phyloP scores from a whole-genome alignment of 2,113 vertebrate species.

The Ochotona curzoniae region DNA sequence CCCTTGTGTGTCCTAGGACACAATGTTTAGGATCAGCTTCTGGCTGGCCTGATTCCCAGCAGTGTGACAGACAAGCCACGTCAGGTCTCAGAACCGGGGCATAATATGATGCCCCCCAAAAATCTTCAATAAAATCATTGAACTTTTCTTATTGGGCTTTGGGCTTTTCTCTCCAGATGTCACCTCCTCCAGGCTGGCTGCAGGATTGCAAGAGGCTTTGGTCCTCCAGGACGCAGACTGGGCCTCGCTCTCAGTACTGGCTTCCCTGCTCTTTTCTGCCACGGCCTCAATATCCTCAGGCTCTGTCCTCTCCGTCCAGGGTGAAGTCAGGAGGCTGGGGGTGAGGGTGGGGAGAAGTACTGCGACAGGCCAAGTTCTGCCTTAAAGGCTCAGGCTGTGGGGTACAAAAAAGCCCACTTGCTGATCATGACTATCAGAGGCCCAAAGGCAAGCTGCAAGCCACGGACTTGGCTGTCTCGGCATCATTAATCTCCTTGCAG shows the following conservation, averaged over 20 bases:
- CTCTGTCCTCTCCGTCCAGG: neutral
- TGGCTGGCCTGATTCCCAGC: no score
- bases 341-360: no score
- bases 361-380: no score
- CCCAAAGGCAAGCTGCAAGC: neutral
- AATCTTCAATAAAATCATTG: no score
- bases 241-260: neutral
- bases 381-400: no score
- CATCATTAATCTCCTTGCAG: constrained; percentile 38
- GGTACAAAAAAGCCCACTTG: neutral
- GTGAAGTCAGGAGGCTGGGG: neutral
- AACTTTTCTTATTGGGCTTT: neutral
- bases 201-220: neutral
- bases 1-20: neutral
- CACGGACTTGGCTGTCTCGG: neutral
- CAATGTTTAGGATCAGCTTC: neutral
- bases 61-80: neutral
- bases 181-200: neutral
- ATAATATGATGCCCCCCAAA: neutral
- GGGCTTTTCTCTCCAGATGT: neutral
- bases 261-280: neutral
- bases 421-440: neutral
- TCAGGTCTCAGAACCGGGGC: neutral
- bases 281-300: neutral
- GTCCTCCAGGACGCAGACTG: neutral